Conservation (phyloP, 2,797 vertebrate species). For the Pipistrellus nathusii region DNA sequence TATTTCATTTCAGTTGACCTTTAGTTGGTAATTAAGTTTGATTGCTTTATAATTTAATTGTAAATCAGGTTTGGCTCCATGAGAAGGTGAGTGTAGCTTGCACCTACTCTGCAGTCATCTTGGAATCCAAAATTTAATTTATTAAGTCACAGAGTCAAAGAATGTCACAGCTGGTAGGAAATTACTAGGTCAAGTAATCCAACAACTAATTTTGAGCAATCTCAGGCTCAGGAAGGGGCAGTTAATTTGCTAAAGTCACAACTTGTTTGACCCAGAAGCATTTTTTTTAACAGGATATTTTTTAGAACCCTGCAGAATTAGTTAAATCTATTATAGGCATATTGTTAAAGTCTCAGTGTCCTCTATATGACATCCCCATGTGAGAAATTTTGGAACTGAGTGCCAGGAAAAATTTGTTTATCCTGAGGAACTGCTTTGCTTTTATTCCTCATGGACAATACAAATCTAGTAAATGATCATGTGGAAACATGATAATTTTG, state of each 20-base stretch:
- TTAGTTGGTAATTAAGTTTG: background rate
- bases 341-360: constrained; percentile 44
- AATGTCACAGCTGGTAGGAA: constrained; percentile 9
- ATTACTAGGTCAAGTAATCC: background rate
- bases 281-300: background rate
- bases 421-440: constrained; percentile 26
- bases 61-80: background rate
- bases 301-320: constrained; percentile 28
- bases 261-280: background rate
- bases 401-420: constrained; percentile 71
- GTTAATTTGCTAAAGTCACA: constrained; percentile 45
- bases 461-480: constrained; percentile 58
- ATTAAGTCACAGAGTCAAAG: constrained; percentile 7
- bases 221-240: background rate
- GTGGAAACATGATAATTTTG: constrained; percentile 60
- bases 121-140: background rate
- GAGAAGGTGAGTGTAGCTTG: background rate
- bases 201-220: background rate
- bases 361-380: constrained; percentile 50
- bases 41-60: background rate
- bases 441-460: constrained; percentile 70
- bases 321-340: constrained; percentile 56
- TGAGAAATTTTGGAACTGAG: constrained; percentile 64
- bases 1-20: background rate
- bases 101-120: background rate